Conservation (phyloP, 2,797 vertebrate species). For the Hypotaenidia okinawae region DNA sequence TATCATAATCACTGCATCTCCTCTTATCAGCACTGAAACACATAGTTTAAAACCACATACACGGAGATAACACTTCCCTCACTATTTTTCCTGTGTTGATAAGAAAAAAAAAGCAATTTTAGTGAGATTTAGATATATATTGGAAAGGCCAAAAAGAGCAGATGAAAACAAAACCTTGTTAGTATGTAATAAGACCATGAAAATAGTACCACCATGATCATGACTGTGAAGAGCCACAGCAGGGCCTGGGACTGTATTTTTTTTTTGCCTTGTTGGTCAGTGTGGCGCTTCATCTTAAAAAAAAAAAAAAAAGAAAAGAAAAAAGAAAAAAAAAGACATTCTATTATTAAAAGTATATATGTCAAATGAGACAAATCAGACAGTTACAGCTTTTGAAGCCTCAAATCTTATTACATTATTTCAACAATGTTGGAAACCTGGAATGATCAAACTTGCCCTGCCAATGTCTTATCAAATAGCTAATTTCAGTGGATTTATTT, state of each 20-base stretch:
- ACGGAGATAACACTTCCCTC: neutral
- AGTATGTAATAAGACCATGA: neutral
- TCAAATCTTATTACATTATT: neutral
- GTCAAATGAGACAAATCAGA: neutral
- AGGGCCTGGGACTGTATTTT: neutral
- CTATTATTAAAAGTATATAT: neutral
- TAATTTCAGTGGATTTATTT: neutral
- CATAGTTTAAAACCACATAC: slow-evolving; percentile 22
- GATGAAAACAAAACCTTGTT: neutral
- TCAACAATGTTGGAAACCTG: neutral
- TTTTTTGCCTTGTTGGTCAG: neutral
- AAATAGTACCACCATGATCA: neutral
- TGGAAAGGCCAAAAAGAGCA: neutral
- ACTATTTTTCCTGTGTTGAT: slow-evolving; percentile 2
- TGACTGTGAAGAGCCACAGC: neutral
- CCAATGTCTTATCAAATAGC: neutral
- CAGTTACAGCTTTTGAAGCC: neutral
- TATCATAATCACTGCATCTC: slow-evolving; percentile 29
- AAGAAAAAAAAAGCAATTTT: slow-evolving; percentile 44
- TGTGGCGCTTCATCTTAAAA: neutral
- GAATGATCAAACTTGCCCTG: neutral
- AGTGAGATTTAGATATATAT: slow-evolving; percentile 5
- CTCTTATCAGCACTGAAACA: slow-evolving; percentile 49
- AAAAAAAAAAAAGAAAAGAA: no score
- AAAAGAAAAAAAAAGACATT: fast-evolving